A percentile compares a stretch with the other conserved stretches of the same genome.
These are phyloP conservation scores for Aradus depressus DNA, from an alignment of 2,888 invertebrate species.

Conservation along the genomic window DNA sequence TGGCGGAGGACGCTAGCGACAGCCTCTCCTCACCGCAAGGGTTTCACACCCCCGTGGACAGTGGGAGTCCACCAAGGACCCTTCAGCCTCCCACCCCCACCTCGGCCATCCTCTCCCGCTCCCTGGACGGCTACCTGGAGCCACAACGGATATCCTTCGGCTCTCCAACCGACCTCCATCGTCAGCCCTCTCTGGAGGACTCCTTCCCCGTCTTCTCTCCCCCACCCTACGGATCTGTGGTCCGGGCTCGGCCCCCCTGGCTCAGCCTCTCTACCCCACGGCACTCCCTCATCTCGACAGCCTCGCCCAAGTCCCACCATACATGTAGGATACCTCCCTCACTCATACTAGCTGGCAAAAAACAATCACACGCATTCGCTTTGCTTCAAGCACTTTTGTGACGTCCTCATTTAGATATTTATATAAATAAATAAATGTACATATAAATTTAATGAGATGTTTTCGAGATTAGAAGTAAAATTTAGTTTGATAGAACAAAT, in stretches of 20 bases:
- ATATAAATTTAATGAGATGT: too few species aligned
- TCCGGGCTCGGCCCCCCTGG: constrained; percentile 33
- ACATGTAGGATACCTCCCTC: constrained; percentile 54
- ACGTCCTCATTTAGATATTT: too few species aligned
- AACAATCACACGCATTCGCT: constrained; percentile 11
- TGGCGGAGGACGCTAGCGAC: constrained; percentile 36
- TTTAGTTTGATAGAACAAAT: too few species aligned
- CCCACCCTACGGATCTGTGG: constrained; percentile 50
- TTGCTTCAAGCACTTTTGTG: constrained; percentile 15
- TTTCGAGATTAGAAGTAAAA: too few species aligned
- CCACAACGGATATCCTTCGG: constrained; percentile 70
- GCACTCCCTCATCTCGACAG: constrained; percentile 64
- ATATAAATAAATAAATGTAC: too few species aligned
- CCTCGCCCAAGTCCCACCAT: constrained; percentile 76
- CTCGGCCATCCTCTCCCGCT: constrained; percentile 72
- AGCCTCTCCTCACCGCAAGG: constrained; percentile 51
- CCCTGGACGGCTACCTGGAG: constrained; percentile 75
- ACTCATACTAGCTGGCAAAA: neutral
- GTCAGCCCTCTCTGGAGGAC: constrained; percentile 57
- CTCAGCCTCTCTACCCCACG: constrained; percentile 44
- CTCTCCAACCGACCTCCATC: constrained; percentile 45
- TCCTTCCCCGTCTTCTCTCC: constrained; percentile 79
- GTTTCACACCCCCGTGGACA: constrained; percentile 67
- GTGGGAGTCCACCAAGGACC: constrained; percentile 43
- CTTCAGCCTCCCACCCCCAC: constrained; percentile 64